Base-by-base conservation (phyloP, 2,113 vertebrate genomes). In the Ibidorhyncha struthersii region DNA sequence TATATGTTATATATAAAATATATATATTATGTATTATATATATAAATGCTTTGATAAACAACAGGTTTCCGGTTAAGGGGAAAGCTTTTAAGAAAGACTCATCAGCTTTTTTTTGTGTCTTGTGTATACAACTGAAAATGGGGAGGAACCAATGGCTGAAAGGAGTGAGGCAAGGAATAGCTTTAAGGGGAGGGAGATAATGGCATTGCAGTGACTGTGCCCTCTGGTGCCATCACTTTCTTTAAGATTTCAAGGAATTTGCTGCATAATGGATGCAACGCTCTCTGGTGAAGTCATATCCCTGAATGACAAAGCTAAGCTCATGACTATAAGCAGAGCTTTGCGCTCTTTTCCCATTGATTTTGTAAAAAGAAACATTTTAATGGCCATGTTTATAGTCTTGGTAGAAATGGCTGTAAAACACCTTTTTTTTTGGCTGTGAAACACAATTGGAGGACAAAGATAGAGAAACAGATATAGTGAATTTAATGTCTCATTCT, bases 131-230 rank as follows among this genome's bases (percentile, higher is more conserved):
- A 77, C 47, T 71, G 82, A 72, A 93, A 95, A 84, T 27, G 79
- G 89, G 90, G 92, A 96, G 94, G 89, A 96, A 96, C 65, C 76
- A 62, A 61, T 77, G 82, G 62, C 82, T 95, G 78, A 45, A 78
- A 92, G 63, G 70, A 80, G 21, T 47, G 30, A 94, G 49, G 49
- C 26, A 50, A 88, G 67, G 71, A 70, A 22, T 56, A 90, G 12
- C 47, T 67, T 66, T 40, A 49, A 49, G 7, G 12, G 72, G 73
- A 58, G 91, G 88, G 66, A 82, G 65, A 67, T 50, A 59, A 74
- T 26, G 38, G 50, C 12, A 1, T 25, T 86, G 74, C 76, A 36
- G 72, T 34, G 58, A 19, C 65, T 83, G 41, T 82, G 76, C 81
- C 63, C 69, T 82, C 74, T 74, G 81, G 43, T 91, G 71, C 41